These are phyloP conservation scores for Schizothorax lantsangensis DNA, from an alignment of 2,797 vertebrate species.

Conservation along the genomic window DNA sequence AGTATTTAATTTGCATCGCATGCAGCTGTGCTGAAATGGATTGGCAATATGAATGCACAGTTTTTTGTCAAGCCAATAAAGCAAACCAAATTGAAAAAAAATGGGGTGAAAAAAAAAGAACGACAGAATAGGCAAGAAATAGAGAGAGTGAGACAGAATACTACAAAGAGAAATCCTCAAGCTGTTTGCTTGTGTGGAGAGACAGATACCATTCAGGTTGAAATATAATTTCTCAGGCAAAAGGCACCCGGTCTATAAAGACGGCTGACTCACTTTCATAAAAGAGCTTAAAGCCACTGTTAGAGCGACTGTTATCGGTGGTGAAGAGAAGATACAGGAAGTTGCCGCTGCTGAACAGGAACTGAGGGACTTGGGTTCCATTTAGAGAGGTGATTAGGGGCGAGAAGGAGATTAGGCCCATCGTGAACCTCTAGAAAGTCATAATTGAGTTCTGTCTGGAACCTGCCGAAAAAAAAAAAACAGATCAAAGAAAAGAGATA, in stretches of 20 bases:
- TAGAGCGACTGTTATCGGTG: conserved; percentile 97
- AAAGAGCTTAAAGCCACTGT: conserved; percentile 98
- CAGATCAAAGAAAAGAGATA: conserved; percentile 30
- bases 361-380: conserved; percentile 96
- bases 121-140: background rate
- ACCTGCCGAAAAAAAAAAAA: conserved; percentile 75
- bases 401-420: conserved; percentile 93
- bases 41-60: background rate
- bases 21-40: background rate
- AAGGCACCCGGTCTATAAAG: conserved; percentile 22
- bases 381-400: conserved; percentile 94
- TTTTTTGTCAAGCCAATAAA: background rate
- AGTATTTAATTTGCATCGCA: background rate
- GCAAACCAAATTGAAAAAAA: background rate
- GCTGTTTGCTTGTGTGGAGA: conserved; percentile 46
- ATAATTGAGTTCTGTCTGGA: conserved; percentile 98
- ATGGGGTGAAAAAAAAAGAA: background rate
- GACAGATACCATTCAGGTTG: conserved; percentile 12
- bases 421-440: conserved; percentile 98
- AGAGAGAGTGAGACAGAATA: background rate
- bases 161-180: conserved; percentile 38
- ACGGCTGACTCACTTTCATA: conserved; percentile 90
- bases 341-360: conserved; percentile 93
- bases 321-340: conserved; percentile 97
- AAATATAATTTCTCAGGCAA: conserved; percentile 39